A percentile compares a stretch with the other conserved stretches of the same genome.
Evolutionary conservation across 2,888 invertebrate species (phyloP).

Genomic region (Chloromyia formosa): DNA sequence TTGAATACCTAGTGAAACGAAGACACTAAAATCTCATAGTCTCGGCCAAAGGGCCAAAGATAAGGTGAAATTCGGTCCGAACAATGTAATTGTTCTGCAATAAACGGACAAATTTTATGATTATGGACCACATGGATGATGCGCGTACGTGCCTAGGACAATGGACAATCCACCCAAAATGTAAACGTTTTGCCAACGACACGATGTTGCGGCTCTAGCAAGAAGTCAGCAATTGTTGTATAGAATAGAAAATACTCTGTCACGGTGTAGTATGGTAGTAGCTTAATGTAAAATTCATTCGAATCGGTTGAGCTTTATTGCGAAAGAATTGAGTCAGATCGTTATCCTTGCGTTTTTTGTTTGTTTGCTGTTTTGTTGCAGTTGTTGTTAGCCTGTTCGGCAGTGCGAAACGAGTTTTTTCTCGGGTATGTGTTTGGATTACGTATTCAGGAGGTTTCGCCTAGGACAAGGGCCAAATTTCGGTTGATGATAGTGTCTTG

Average conservation of each 20-base stretch:
- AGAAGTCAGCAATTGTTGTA: not conserved
- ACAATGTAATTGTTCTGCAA: constrained; percentile 33
- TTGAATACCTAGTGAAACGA: too few relatives aligned
- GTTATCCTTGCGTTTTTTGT: constrained; percentile 12
- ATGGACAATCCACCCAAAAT: constrained; percentile 21
- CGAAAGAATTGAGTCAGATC: constrained; percentile 41
- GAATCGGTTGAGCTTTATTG: constrained; percentile 34
- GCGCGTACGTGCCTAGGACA: constrained; percentile 39
- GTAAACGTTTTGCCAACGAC: not conserved
- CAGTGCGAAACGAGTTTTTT: too few relatives aligned
- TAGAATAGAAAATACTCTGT: too few relatives aligned
- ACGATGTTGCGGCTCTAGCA: too few relatives aligned
- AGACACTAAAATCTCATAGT: too few relatives aligned
- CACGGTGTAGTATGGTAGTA: not conserved
- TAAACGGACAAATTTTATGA: constrained; percentile 38
- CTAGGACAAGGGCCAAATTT: too few relatives aligned
- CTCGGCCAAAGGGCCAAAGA: too few relatives aligned
- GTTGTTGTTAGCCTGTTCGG: too few relatives aligned
- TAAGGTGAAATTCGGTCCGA: too few relatives aligned
- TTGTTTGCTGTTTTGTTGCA: not conserved
- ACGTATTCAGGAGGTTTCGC: too few relatives aligned
- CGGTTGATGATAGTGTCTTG: too few relatives aligned
- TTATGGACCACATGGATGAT: constrained; percentile 25
- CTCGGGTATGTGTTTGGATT: too few relatives aligned
- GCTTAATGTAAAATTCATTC: constrained; percentile 33